Evolutionary conservation across 1,140 invertebrate species (phyloP), one percentile per base, ranked within the genome.

Genomic region (Archivesica marissinica): DNA sequence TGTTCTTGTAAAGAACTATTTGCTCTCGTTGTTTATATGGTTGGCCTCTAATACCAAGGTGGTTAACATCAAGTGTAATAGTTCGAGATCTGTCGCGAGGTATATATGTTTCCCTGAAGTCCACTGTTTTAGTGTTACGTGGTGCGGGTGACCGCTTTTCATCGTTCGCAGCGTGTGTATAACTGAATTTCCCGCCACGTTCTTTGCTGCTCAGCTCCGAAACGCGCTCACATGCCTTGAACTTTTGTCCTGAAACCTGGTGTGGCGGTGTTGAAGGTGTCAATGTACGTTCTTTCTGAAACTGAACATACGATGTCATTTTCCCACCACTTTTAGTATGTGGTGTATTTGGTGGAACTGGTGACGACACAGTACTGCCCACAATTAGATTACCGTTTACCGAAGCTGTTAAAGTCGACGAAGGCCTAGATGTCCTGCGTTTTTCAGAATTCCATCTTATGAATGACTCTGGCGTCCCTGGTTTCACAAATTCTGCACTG

Each of bases 401-500:
- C 0, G 82, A 77, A 44, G 30, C 66, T 1, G 30, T 17, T 13
- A 25, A n/a, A 35, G 25, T 66, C 11, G 23, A 6, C 6, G 72
- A 30, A 9, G 61, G 41, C 23, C 39, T 61, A 7, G 25, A 30
- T 15, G 25, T 4, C 7, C 20, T 25, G 0, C 70, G 28, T 30
- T 75, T 83, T 3, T 75, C 80, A 23, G 15, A 9, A 23, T 20
- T 74, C 80, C 80, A 83, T 64, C 59, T 70, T n/a, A 25, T 11
- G 15, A 39, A 20, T 23, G 30, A 30, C 39, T 66, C 74, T 39
- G 56, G 38, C 11, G 44, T 77, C 25, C 74, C 82, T 11, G 82
- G 82, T 39, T 85, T 85, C 25, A 85, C 35, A 38, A 85, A 85
- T 25, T 85, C 82, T 17, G 82, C 82, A 47, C 82, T 85, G 9